Conservation (phyloP, 1,140 invertebrate genomes). For the Leptinotarsa undecemlineata region DNA sequence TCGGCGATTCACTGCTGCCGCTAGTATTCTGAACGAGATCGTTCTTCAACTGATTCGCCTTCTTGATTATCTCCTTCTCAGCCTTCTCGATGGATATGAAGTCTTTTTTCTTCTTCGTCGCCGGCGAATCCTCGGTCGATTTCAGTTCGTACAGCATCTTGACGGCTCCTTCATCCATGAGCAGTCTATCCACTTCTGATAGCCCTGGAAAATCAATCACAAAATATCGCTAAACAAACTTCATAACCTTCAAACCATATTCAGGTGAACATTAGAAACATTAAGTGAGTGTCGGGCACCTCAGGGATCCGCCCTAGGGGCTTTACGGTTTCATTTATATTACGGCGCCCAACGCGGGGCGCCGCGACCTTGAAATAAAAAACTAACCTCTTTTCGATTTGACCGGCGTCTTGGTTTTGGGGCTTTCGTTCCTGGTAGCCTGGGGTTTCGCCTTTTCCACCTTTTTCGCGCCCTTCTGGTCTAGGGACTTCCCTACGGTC, state of each 20-base stretch:
- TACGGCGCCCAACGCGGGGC: background rate
- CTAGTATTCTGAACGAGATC: slow-evolving; percentile 49
- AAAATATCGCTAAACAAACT: background rate
- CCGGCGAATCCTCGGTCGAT: slow-evolving; percentile 56
- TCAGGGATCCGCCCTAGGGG: no score
- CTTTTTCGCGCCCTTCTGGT: background rate
- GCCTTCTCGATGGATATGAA: slow-evolving; percentile 59
- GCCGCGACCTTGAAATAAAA: background rate
- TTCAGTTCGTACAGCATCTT: slow-evolving; percentile 81
- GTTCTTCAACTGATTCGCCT: slow-evolving; percentile 57
- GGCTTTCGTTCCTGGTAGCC: background rate
- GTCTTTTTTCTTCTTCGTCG: slow-evolving; percentile 42
- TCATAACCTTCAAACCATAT: background rate
- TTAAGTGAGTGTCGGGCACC: background rate
- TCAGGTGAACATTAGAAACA: background rate
- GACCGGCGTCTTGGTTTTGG: background rate
- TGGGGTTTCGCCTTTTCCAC: background rate
- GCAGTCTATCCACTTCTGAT: slow-evolving; percentile 73
- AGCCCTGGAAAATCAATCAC: slow-evolving; percentile 35
- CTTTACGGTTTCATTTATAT: background rate
- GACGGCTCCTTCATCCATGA: slow-evolving; percentile 83
- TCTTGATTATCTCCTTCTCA: slow-evolving; percentile 58
- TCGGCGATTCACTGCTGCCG: slow-evolving; percentile 42
- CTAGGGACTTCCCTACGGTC: background rate
- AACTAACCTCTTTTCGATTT: slow-evolving; percentile 23